Percentiles rank a stretch among this genome's conserved stretches.
These are phyloP conservation scores for Poeciliopsis retropinna DNA, from an alignment of 2,113 vertebrate species.

Conservation along the genomic window DNA sequence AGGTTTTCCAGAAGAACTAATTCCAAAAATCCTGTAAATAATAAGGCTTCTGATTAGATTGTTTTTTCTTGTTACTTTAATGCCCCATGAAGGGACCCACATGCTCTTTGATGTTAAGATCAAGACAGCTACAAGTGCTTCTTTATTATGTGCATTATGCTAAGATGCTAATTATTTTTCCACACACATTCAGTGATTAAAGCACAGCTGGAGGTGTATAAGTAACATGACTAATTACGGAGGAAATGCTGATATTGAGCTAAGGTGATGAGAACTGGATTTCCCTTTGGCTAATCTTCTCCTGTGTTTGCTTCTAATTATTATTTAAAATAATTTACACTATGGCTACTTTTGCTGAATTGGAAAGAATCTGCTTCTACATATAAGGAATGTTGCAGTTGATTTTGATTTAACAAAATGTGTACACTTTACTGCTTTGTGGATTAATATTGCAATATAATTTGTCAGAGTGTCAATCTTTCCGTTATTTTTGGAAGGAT, in stretches of 20 bases:
- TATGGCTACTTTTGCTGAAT: background rate
- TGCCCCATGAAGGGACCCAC: constrained; percentile 62
- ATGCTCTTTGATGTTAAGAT: constrained; percentile 74
- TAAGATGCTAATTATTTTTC: constrained; percentile 77
- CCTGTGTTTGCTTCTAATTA: constrained; percentile 39
- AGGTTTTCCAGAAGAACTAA: constrained; percentile 20
- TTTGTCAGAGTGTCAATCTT: no score
- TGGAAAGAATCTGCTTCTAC: background rate
- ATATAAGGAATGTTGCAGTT: constrained; percentile 2
- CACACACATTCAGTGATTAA: constrained; percentile 72
- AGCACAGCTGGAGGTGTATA: constrained; percentile 73
- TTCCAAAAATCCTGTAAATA: constrained; percentile 65
- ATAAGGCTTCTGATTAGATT: constrained; percentile 64
- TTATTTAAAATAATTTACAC: constrained; percentile 10
- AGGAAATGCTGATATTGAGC: constrained; percentile 47
- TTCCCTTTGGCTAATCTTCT: constrained; percentile 48
- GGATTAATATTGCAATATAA: background rate
- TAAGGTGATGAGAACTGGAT: constrained; percentile 45
- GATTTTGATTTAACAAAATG: constrained; percentile 5
- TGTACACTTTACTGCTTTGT: background rate
- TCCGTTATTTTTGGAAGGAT: no score
- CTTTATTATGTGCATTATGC: constrained; percentile 72
- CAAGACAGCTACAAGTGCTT: constrained; percentile 65
- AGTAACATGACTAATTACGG: constrained; percentile 69
- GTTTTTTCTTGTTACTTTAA: constrained; percentile 64